A percentile compares a stretch with the other conserved stretches of the same genome.
phyloP scores from a whole-genome alignment of 1,140 invertebrate genomes.

The Drosophila micromelanica region DNA sequence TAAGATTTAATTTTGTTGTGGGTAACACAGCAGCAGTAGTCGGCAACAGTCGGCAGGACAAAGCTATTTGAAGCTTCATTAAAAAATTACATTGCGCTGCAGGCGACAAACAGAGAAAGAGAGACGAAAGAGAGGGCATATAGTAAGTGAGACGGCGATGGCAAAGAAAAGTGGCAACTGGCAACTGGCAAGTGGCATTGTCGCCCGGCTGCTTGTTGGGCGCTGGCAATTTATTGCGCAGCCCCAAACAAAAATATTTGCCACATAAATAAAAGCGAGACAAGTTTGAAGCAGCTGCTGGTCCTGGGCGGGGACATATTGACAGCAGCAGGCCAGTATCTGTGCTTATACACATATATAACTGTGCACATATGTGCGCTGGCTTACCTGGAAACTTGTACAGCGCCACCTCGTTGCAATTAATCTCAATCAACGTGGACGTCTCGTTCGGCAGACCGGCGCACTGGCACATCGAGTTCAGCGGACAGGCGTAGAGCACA shows the following conservation, averaged over 20 bases:
- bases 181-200: constrained; percentile 23
- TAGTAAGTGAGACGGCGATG: neutral
- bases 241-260: constrained; percentile 66
- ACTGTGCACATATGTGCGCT: neutral
- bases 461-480: constrained; percentile 88
- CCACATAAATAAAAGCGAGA: constrained; percentile 71
- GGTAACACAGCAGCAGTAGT: constrained; percentile 14
- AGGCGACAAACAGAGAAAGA: constrained; percentile 40
- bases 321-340: constrained; percentile 28
- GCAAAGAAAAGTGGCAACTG: neutral
- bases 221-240: constrained; percentile 55
- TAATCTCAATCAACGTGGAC: constrained; percentile 87
- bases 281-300: constrained; percentile 41
- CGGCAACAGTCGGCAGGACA: constrained; percentile 34
- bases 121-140: neutral
- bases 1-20: constrained; percentile 81
- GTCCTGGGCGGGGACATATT: constrained; percentile 18
- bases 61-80: constrained; percentile 77
- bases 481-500: constrained; percentile 85
- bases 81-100: constrained; percentile 73
- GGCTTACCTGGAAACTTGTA: constrained; percentile 87
- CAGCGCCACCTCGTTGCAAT: constrained; percentile 87
- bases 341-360: neutral
- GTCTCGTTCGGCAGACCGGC: constrained; percentile 86
- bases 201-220: constrained; percentile 15